These are phyloP conservation scores for Lycocerus yunnanus DNA, from an alignment of 2,888 invertebrate species.

Conservation along the genomic window DNA sequence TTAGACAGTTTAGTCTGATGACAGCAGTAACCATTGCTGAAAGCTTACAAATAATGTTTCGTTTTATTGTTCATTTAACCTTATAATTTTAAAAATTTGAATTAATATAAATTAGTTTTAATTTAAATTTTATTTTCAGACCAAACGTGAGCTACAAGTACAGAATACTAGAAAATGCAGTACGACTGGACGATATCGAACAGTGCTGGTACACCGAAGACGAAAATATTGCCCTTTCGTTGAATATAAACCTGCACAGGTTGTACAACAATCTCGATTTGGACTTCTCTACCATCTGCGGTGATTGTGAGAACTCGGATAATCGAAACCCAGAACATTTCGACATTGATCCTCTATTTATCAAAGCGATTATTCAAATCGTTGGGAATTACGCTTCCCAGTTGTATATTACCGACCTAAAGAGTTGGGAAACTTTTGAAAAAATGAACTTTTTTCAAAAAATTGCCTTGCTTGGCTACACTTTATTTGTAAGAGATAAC, in stretches of 20 bases:
- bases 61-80: too few relatives aligned
- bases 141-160: background rate
- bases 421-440: background rate
- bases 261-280: constrained; percentile 2
- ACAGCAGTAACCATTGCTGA: too few relatives aligned
- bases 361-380: background rate
- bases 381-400: background rate
- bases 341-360: background rate
- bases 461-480: background rate
- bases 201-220: background rate
- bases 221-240: background rate
- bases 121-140: background rate
- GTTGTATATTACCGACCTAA: background rate
- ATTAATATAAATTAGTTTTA: background rate
- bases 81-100: too few relatives aligned
- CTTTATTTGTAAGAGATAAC: background rate
- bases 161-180: constrained; percentile 12
- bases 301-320: constrained; percentile 1
- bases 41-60: too few relatives aligned
- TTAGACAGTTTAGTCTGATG: too few relatives aligned
- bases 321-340: background rate
- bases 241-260: background rate
- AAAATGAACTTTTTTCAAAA: background rate
- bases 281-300: background rate
- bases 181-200: constrained; percentile 3